Conservation (phyloP, 2,888 invertebrate genomes). For the Diaperis boleti region DNA sequence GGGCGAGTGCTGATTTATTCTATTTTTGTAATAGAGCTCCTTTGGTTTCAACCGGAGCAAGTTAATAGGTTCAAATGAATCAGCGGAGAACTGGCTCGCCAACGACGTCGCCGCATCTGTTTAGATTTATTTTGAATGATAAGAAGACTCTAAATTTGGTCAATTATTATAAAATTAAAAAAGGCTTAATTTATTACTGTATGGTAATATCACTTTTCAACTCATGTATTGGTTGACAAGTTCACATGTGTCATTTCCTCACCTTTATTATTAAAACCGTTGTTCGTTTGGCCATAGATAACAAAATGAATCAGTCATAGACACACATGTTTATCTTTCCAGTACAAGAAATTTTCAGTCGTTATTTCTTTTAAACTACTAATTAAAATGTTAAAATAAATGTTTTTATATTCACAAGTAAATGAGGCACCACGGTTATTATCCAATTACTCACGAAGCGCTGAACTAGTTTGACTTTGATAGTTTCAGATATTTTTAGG, state of each 20-base stretch:
- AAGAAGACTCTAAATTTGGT: slow-evolving; percentile 24
- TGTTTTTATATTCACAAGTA: slow-evolving; percentile 5
- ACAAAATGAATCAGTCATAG: no score
- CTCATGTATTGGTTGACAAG: no score
- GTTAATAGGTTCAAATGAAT: slow-evolving; percentile 28
- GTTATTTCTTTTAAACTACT: not conserved
- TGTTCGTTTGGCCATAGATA: no score
- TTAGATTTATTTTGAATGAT: slow-evolving; percentile 25
- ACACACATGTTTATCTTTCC: no score
- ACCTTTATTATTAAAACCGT: no score
- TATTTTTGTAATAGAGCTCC: slow-evolving; percentile 24
- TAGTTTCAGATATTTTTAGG: not conserved
- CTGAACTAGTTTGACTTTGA: not conserved
- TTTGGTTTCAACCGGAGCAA: slow-evolving; percentile 10
- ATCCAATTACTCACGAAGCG: slow-evolving; percentile 15
- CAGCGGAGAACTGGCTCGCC: slow-evolving; percentile 11
- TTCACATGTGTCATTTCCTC: no score
- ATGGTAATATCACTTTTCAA: no score
- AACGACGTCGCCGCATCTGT: slow-evolving; percentile 18
- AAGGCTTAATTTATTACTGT: no score
- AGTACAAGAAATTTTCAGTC: no score
- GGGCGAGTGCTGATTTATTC: slow-evolving; percentile 37
- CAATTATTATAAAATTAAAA: no score
- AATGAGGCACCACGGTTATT: slow-evolving; percentile 17
- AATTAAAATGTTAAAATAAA: not conserved